Evolutionary conservation across 37 sponge, comb jelly and placozoan genomes (phyloP).

Genomic region (Beroe ovata): DNA sequence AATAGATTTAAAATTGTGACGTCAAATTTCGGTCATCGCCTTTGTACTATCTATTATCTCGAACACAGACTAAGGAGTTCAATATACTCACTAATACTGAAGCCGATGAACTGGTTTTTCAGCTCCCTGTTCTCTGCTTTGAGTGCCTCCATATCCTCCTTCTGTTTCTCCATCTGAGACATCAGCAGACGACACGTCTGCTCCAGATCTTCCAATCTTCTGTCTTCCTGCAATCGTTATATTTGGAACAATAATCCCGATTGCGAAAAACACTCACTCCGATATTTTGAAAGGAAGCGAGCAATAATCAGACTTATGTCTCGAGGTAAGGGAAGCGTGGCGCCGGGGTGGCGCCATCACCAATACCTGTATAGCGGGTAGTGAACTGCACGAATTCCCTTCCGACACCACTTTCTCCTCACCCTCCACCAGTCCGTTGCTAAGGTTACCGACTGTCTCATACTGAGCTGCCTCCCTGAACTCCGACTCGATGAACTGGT

Average conservation of each 20-base stretch:
- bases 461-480: background rate
- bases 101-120: background rate
- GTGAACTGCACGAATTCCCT: background rate
- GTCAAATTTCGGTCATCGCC: no score
- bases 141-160: background rate
- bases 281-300: no score
- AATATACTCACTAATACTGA: background rate
- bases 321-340: no score
- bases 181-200: background rate
- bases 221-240: constrained; percentile 1
- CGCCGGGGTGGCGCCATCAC: no score
- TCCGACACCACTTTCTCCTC: background rate
- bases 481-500: background rate
- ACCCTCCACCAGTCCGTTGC: background rate
- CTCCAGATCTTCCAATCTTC: constrained; percentile 27
- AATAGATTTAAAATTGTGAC: no score
- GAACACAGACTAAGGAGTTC: no score
- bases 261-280: no score
- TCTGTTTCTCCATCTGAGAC: background rate
- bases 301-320: no score
- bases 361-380: constrained; percentile 6
- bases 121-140: background rate
- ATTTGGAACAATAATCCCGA: background rate
- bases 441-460: background rate
- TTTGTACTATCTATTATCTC: no score